Base-by-base conservation (phyloP, 2,797 vertebrate species). In the Malurus leucopterus region DNA sequence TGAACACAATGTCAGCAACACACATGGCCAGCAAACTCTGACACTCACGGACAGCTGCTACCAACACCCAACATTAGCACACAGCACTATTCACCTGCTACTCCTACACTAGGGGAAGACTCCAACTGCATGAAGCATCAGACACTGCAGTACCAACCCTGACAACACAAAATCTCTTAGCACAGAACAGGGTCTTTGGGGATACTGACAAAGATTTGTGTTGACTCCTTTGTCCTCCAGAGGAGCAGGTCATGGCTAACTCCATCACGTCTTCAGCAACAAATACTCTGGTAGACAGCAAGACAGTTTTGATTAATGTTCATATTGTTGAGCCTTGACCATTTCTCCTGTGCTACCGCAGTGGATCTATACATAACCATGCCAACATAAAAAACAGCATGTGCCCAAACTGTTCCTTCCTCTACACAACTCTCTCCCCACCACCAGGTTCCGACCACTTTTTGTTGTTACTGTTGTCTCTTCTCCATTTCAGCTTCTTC, bases 351-450 rank as follows among this genome's bases (percentile, higher is more conserved):
- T 2, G 3, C 15, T 26, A 64, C 55, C 30, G 36, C 8, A 18
- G 29, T 13, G 54, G 29, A 51, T 65, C 67, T 47, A 26, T 1
- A 62, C 18, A 30, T 2, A 54, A 30, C 43, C 19, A 41, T 2
- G 15, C 3, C 65, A 88, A 41, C 26, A 70, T 1, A 69, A 75
- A 68, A 76, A 17, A 0, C 58, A 69, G 6, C 0, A 0, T 8
- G 8, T 27, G 23, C 19, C 53, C n/a, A n/a, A 93, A 59, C 26
- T 12, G 11, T 2, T 58, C 29, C 5, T 34, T 79, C 11, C 54
- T 36, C 62, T 70, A 46, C 64, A 79, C 53, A 79, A 21, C 23
- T 29, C 15, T 7, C 38, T 43, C 22, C 20, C 7, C n/a, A 13
- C 2, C 36, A 74, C 11, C 53, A 67, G 13, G 21, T 32, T 85